Evolutionary conservation across 1,140 invertebrate genomes (phyloP).

Genomic region (Sycophaga agraensis): DNA sequence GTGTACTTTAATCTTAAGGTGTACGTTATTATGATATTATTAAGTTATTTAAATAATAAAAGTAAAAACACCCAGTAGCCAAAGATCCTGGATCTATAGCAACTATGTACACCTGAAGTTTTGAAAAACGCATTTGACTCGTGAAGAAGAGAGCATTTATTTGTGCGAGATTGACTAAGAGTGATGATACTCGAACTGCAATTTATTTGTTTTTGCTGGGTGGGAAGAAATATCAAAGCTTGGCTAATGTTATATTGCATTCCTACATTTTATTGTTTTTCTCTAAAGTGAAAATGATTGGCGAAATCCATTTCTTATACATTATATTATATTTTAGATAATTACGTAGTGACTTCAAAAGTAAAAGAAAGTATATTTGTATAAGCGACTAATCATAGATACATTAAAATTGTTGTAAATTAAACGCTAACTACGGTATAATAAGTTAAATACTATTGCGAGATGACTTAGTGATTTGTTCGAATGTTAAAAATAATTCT

Average conservation of each 20-base stretch:
- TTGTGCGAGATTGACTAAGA: neutral
- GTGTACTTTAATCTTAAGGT: slow-evolving; percentile 41
- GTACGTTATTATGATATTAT: slow-evolving; percentile 47
- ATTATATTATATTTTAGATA: slow-evolving; percentile 2
- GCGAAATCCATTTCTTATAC: neutral
- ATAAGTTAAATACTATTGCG: neutral
- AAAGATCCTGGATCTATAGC: slow-evolving; percentile 42
- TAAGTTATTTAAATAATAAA: slow-evolving; percentile 45
- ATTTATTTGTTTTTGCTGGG: slow-evolving; percentile 7
- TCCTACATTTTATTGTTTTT: neutral
- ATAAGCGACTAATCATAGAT: neutral
- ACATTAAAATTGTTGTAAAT: neutral
- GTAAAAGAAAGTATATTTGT: neutral
- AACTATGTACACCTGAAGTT: neutral
- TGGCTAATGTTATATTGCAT: slow-evolving; percentile 13
- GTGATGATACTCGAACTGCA: slow-evolving; percentile 10
- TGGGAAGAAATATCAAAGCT: neutral
- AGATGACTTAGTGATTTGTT: neutral
- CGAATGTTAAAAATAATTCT: neutral
- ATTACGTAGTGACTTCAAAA: slow-evolving; percentile 4
- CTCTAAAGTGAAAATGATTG: slow-evolving; percentile 2
- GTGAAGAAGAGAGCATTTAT: neutral
- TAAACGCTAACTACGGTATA: neutral
- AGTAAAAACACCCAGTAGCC: slow-evolving; percentile 38
- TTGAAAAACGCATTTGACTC: neutral